Evolutionary conservation across 2,797 vertebrate genomes (phyloP), one percentile per base, ranked within the genome.

Genomic region (Danionella dracula): DNA sequence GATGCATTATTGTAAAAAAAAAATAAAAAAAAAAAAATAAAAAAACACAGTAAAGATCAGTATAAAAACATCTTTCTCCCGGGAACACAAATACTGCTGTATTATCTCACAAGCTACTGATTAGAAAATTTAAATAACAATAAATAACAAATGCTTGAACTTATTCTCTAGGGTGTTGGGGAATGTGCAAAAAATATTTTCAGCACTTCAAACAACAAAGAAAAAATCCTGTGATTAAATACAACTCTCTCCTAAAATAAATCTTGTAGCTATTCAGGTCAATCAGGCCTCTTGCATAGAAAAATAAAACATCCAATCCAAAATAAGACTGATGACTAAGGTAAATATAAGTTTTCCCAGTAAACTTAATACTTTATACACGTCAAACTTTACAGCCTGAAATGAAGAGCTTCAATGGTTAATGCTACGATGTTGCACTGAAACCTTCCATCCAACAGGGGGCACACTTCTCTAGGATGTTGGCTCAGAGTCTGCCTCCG

Each of bases 301-400:
- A 90, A 88, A 89, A 88, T 86, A 88, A 70, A 51, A 68, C 82
- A 57, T 71, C 81, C 73, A 51, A 73, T 82, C 79, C 70, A 55
- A 82, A 85, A 84, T 70, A 83, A 82, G 65, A 21, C 11, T 42
- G 46, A 62, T 40, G 60, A 44, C 37, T 83, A 76, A 58, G 83
- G 83, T 84, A 83, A 73, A 86, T 75, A 77, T 82, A 85, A 80
- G 84, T 34, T 31, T 66, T 85, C 85, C 78, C 82, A 70, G 84
- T 87, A 88, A 88, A 88, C 87, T 88, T 87, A 87, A 87, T 82
- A 78, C 74, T 88, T 84, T 85, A 65, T 86, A 88, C 85, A 89
- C 23, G 3, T 86, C 85, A 83, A 86, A 87, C 82, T 82, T 67
- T 73, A 77, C 72, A 83, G 74, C 74, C 71, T 56, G 65, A 77